These are phyloP conservation scores for Mustelus asterias DNA, from an alignment of 2,113 vertebrate genomes.

Conservation along the genomic window DNA sequence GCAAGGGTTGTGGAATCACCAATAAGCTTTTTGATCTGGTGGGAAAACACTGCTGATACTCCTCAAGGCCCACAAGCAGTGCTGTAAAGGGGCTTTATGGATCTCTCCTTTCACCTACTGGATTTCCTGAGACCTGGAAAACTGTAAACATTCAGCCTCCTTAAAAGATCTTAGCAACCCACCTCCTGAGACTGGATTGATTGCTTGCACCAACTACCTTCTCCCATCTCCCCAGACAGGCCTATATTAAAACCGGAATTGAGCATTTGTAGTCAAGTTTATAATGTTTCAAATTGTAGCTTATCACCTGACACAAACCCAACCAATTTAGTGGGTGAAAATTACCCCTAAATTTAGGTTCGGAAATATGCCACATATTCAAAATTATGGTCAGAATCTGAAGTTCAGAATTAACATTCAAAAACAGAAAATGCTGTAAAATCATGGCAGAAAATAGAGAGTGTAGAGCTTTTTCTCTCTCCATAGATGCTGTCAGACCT, in stretches of 20 bases:
- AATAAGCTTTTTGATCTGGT: background rate
- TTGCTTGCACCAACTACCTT: background rate
- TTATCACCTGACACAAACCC: background rate
- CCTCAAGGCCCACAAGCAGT: background rate
- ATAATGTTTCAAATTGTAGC: background rate
- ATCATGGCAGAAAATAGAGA: too few relatives aligned
- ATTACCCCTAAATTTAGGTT: background rate
- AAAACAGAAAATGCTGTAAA: too few relatives aligned
- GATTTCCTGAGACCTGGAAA: background rate
- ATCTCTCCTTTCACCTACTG: background rate
- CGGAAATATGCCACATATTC: background rate
- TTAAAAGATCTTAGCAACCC: background rate
- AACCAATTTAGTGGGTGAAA: background rate
- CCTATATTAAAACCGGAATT: background rate
- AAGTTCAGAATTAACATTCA: background rate
- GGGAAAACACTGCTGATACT: background rate
- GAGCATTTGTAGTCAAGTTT: background rate
- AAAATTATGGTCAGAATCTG: background rate
- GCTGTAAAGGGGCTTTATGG: background rate
- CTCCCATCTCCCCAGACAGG: background rate
- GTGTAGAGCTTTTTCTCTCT: too few relatives aligned
- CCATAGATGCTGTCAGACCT: too few relatives aligned
- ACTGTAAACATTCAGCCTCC: background rate
- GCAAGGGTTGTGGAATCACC: background rate
- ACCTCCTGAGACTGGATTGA: background rate